Evolutionary conservation across 2,113 vertebrate genomes (phyloP), one percentile per base, ranked within the genome.

Genomic region (Cyanoderma ruficeps): DNA sequence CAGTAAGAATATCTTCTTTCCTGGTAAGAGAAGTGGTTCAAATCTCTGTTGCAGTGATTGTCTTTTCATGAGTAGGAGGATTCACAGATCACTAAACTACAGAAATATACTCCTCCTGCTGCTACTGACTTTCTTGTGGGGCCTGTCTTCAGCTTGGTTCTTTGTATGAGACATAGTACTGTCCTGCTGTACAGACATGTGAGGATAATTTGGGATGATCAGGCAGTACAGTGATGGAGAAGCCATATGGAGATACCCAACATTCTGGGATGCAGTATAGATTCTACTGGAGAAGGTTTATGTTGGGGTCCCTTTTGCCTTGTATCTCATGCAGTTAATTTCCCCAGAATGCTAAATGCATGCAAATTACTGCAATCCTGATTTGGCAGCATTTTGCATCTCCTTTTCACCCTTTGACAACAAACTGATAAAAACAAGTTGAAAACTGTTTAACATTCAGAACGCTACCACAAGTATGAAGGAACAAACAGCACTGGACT

Each of bases 351-450:
- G 31, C 33, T 74, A 74, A 93, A 84, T 30, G 11, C 21, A 49
- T 42, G 42, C 12, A 87, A 81, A 94, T 71, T 14, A 44, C 42
- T 67, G 21, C 39, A 74, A 81, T 87, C 60, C 87, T 92, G 59
- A 88, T 74, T 89, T 91, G 70, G 82, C 67, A 91, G 75, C 63
- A 85, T 82, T 89, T 79, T 93, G 46, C 31, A 41, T 77, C 50
- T 95, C 30, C 35, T 77, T 90, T 85, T 70, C 74, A 76, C n/a
- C 74, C 41, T 35, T 42, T 82, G 86, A 53, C 85, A 93, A 80
- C 31, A 71, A 96, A 96, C 16, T 31, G 55, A 88, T 93, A 90
- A 95, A 96, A 91, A 81, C 46, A 72, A 72, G 37, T 70, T 65
- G 39, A 55, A 90, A 96, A 83, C 33, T 67, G n/a, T 85, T 94